Percentiles rank a stretch among this genome's conserved stretches.
phyloP scores from a whole-genome alignment of 2,888 invertebrate genomes.

The Rugalucina vietnamica region DNA sequence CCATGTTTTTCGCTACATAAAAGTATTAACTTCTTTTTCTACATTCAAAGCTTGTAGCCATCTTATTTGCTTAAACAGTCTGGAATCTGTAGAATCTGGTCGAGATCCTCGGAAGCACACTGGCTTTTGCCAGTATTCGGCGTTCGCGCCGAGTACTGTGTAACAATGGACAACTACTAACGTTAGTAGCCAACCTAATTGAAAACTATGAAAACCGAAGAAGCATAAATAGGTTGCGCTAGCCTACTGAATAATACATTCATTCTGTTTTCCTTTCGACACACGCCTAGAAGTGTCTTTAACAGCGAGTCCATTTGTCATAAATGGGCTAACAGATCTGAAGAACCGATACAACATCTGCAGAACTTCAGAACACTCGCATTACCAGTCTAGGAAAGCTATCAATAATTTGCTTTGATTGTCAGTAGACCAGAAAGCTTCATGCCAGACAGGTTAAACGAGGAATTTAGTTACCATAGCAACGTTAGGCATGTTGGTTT shows the following conservation, averaged over 20 bases:
- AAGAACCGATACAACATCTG: neutral
- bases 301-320: neutral
- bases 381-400: neutral
- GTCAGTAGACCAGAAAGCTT: slow-evolving; percentile 15
- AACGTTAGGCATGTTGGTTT: slow-evolving; percentile 26
- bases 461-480: slow-evolving; percentile 58
- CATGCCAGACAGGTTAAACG: slow-evolving; percentile 66
- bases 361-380: neutral
- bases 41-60: too few species aligned
- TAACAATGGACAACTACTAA: too few species aligned
- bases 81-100: too few species aligned
- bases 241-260: neutral
- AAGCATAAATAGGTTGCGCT: neutral
- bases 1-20: too few species aligned
- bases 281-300: neutral
- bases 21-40: too few species aligned
- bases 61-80: too few species aligned
- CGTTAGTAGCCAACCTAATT: too few species aligned
- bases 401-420: neutral
- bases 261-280: neutral
- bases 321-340: neutral
- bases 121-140: too few species aligned
- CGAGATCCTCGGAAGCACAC: too few species aligned
- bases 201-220: too few species aligned
- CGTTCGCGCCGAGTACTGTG: too few species aligned